Base-by-base conservation (phyloP, 1,140 invertebrate species). In the Ylistrum balloti region DNA sequence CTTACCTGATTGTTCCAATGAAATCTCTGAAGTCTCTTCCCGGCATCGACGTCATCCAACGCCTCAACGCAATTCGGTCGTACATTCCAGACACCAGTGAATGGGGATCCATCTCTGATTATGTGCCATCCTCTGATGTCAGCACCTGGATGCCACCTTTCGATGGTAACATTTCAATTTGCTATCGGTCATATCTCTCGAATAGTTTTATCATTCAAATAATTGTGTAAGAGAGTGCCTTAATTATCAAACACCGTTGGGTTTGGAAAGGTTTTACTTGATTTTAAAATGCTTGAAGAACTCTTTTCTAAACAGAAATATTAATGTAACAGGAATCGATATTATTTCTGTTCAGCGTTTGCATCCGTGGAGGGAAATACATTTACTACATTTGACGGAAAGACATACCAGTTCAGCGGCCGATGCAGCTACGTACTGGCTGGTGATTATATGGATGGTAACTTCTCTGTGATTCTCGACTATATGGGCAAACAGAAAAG, bases 1-100 rank as follows among this genome's bases (percentile, higher is more conserved):
- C 98, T 93, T 98, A 98, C 93, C 96, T 99, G 32, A 98, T 98
- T 0, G 97, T 98, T 97, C 98, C 98, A 0, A 98, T 98, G 98
- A 98, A 98, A 95, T 97, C 98, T 0, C 98, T 99, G 95, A 98
- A 98, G 95, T 97, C 98, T 94, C 98, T 98, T 0, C 98, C 98
- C 0, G 97, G 97, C 94, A 38, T 92, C 28, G 20, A 34, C 22
- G 20, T 89, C n/a, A 32, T 33, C 35, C 85, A 86, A 41, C 85
- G 33, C 41, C 15, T 20, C 85, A 86, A 86, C 33, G n/a, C 15
- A 32, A 22, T 86, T 15, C 45, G 74, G 22, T 28, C 87, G 5
- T 90, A 92, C 33, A 20, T 92, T 11, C 91, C 91, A 86, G 89
- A 92, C 35, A 41, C 35, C 20, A 87, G 91, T 32, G 33, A 48